These are phyloP conservation scores for Phaedon cochleariae DNA, from an alignment of 2,888 invertebrate genomes.

Conservation along the genomic window DNA sequence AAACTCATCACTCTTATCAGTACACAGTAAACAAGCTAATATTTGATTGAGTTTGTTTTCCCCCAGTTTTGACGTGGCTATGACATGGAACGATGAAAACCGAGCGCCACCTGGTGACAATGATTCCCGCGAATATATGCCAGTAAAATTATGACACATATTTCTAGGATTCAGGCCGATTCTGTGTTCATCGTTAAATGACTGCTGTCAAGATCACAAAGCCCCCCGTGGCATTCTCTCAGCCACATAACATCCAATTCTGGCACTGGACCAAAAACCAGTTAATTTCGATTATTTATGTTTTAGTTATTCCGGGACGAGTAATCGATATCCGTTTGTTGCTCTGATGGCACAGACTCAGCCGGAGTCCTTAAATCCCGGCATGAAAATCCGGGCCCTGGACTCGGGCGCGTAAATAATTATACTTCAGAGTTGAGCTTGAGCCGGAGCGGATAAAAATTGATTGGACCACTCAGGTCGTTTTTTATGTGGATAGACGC, in stretches of 20 bases:
- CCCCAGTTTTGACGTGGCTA: too few relatives aligned
- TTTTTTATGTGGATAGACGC: neutral
- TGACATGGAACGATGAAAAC: too few relatives aligned
- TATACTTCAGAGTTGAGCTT: neutral
- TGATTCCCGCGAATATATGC: too few relatives aligned
- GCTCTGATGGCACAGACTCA: neutral
- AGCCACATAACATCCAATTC: slow-evolving; percentile 13
- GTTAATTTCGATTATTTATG: slow-evolving; percentile 49
- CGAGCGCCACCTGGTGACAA: too few relatives aligned
- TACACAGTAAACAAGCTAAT: too few relatives aligned
- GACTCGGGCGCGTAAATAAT: neutral
- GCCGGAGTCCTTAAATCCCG: neutral
- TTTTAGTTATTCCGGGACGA: slow-evolving; percentile 38
- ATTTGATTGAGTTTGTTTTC: too few relatives aligned
- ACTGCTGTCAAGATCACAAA: too few relatives aligned
- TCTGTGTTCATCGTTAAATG: too few relatives aligned
- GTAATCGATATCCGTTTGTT: slow-evolving; percentile 21
- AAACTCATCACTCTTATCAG: too few relatives aligned
- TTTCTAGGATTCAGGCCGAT: too few relatives aligned
- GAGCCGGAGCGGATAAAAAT: neutral
- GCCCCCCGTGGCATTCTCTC: slow-evolving; percentile 22
- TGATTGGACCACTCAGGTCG: neutral
- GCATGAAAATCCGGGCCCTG: neutral
- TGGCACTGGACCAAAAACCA: slow-evolving; percentile 40
- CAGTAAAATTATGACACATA: too few relatives aligned